Conservation (phyloP, 2,888 invertebrate species). For the Oxycera nigricornis region DNA sequence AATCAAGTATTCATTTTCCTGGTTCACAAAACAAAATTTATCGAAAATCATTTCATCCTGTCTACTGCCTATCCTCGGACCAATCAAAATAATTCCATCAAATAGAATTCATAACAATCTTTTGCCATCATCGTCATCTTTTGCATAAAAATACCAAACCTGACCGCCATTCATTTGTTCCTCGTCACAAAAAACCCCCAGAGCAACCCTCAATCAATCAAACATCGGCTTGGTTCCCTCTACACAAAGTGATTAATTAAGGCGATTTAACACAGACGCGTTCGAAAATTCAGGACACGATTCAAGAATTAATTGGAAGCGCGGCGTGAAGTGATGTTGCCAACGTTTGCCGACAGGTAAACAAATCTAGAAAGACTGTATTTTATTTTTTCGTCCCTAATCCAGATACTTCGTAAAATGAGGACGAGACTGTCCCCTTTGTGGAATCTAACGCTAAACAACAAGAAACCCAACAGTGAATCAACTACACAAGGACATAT, state of each 20-base stretch:
- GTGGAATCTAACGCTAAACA: slow-evolving; percentile 3
- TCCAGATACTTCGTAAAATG: not conserved
- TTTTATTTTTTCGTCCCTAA: not conserved
- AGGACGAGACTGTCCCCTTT: not conserved
- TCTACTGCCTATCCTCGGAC: not conserved
- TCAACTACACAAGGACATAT: not conserved
- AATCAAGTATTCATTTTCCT: not conserved
- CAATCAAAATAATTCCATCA: not conserved
- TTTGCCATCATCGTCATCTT: not conserved
- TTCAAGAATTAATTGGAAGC: slow-evolving; percentile 27
- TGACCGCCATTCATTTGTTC: not conserved
- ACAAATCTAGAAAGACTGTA: slow-evolving; percentile 23
- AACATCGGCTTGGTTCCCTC: not conserved
- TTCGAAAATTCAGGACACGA: slow-evolving; percentile 5
- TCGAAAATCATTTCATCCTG: not conserved
- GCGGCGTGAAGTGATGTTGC: slow-evolving; percentile 7
- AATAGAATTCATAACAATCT: not conserved
- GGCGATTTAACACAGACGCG: slow-evolving; percentile 14
- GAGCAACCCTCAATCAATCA: slow-evolving; percentile 27
- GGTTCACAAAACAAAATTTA: not conserved
- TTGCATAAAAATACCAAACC: not conserved
- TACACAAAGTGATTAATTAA: slow-evolving; percentile 26
- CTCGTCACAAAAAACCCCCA: not conserved
- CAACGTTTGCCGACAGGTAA: slow-evolving; percentile 21
- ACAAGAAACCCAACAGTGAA: slow-evolving; percentile 2